Conservation (phyloP, 2,797 vertebrate species). For the Clarias fuscus region DNA sequence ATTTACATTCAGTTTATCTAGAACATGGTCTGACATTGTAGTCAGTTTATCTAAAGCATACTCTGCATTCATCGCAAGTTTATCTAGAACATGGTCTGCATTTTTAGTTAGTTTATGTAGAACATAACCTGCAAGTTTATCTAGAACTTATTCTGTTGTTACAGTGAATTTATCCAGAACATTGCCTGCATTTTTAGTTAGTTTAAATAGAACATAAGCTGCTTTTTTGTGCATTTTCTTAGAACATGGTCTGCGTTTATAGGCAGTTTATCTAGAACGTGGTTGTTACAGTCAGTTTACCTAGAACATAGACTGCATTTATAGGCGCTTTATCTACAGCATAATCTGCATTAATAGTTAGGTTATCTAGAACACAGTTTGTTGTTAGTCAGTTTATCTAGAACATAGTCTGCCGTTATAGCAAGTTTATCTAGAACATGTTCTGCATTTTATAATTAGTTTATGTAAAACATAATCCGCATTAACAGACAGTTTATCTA, state of each 20-base stretch:
- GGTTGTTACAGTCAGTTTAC: neutral
- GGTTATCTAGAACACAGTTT: neutral
- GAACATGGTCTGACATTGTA: neutral
- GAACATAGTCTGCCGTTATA: neutral
- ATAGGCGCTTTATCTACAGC: too few species aligned
- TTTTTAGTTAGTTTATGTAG: neutral
- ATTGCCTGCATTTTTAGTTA: neutral
- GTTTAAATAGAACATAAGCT: neutral
- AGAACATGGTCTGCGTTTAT: too few species aligned
- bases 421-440: neutral
- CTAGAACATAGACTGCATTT: too few species aligned
- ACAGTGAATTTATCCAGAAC: neutral
- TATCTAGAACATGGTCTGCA: neutral
- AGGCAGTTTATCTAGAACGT: neutral
- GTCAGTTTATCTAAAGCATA: neutral
- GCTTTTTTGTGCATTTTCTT: neutral
- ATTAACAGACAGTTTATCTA: neutral
- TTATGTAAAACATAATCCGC: neutral
- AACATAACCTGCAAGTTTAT: neutral
- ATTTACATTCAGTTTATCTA: neutral
- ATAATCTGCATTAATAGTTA: neutral
- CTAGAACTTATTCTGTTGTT: neutral
- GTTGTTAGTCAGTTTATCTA: neutral
- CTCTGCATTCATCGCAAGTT: neutral
- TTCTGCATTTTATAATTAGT: neutral